Conservation (phyloP, 2,888 invertebrate species). For the Camponotus fellah region DNA sequence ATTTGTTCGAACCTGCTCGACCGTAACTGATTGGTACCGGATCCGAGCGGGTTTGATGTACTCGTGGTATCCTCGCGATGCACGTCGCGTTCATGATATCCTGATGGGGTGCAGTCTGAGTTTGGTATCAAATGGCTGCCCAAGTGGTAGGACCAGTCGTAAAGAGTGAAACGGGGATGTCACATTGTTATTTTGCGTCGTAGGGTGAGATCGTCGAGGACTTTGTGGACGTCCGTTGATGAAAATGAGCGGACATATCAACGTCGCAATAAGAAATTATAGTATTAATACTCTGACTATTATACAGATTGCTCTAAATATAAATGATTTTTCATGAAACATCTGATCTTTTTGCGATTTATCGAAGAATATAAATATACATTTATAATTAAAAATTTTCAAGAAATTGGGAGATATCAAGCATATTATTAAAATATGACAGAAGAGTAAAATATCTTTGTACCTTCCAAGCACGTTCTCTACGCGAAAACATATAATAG, state of each 20-base stretch:
- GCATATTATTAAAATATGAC: not conserved
- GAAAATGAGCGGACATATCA: not conserved
- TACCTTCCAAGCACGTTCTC: not conserved
- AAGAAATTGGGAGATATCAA: not conserved
- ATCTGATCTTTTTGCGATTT: not conserved
- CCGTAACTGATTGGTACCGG: slow-evolving; percentile 75
- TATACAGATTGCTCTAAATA: not conserved
- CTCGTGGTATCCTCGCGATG: not conserved
- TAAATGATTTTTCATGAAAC: not conserved
- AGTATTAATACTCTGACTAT: not conserved
- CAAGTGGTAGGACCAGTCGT: slow-evolving; percentile 50
- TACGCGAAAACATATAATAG: not conserved
- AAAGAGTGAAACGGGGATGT: slow-evolving; percentile 13
- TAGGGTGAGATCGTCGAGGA: slow-evolving; percentile 9
- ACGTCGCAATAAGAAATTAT: not conserved
- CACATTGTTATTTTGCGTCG: slow-evolving; percentile 13
- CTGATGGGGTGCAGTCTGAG: slow-evolving; percentile 78
- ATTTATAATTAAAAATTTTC: not conserved
- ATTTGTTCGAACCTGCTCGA: slow-evolving; percentile 79
- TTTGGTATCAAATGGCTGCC: slow-evolving; percentile 82
- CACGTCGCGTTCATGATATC: slow-evolving; percentile 71
- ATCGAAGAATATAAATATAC: not conserved
- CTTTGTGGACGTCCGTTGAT: not conserved
- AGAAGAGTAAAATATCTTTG: not conserved
- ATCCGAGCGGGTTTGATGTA: slow-evolving; percentile 13